phyloP scores from a whole-genome alignment of 92 coral and sea anemone genomes.

The Bergia sp. region DNA sequence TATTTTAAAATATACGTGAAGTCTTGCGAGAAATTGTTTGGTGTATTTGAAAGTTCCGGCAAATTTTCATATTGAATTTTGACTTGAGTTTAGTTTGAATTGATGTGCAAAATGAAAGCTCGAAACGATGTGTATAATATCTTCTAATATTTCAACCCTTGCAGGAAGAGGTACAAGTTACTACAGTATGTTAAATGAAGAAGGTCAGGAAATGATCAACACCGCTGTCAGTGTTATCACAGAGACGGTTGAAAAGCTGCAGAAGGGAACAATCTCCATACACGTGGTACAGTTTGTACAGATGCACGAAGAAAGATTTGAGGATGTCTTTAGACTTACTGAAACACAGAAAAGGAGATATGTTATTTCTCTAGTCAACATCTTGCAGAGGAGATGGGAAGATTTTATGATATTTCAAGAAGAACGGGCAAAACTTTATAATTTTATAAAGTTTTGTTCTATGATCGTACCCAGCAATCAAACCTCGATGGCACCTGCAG shows the following conservation, averaged over 20 bases:
- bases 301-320: background rate
- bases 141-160: background rate
- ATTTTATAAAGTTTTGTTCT: background rate
- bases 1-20: too few relatives aligned
- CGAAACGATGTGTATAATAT: too few relatives aligned
- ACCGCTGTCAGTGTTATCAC: background rate
- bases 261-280: background rate
- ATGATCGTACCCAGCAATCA: background rate
- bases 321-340: background rate
- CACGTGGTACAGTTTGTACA: background rate
- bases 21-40: too few relatives aligned
- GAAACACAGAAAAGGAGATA: background rate
- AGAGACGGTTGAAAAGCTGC: background rate
- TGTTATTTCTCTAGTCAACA: background rate
- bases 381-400: background rate
- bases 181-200: constrained; percentile 4
- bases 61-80: too few relatives aligned
- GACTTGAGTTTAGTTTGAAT: too few relatives aligned
- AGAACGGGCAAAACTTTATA: constrained; percentile 17
- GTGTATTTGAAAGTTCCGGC: too few relatives aligned
- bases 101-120: too few relatives aligned
- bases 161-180: background rate
- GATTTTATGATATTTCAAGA: constrained; percentile 6
- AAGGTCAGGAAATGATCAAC: constrained; percentile 11
- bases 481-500: background rate